These are phyloP conservation scores for Melinaea marsaeus DNA, from an alignment of 2,888 invertebrate species.

Conservation along the genomic window DNA sequence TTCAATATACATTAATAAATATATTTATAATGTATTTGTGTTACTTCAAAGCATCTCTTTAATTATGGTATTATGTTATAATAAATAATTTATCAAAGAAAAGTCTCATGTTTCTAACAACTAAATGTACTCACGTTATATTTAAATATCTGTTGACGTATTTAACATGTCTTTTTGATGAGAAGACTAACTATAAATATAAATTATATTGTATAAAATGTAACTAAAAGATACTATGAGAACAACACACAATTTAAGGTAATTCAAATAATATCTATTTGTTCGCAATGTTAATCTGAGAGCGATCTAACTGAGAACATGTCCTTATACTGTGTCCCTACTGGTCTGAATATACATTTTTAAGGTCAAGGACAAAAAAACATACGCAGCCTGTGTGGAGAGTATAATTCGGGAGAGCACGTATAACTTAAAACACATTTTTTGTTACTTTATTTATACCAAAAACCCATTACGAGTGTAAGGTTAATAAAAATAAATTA, in stretches of 20 bases:
- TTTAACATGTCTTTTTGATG: not conserved
- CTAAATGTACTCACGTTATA: not conserved
- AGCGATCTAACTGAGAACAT: no score
- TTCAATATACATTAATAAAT: not conserved
- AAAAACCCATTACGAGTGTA: not conserved
- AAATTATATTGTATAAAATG: no score
- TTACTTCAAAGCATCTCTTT: not conserved
- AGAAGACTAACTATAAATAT: not conserved
- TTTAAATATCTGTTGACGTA: not conserved
- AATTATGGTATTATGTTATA: not conserved
- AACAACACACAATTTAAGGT: no score
- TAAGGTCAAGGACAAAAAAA: no score
- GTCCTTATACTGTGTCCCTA: no score
- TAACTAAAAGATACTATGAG: no score
- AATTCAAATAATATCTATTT: no score
- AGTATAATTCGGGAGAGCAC: no score
- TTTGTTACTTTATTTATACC: not conserved
- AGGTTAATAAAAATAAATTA: constrained; percentile 3
- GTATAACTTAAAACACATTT: not conserved
- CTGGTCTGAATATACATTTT: no score
- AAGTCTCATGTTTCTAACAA: not conserved
- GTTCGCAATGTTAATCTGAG: no score
- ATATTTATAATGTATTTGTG: not conserved
- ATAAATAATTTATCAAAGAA: not conserved
- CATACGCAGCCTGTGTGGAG: no score